Base-by-base conservation (phyloP, 1,140 invertebrate species). In the Globodera ellingtonae region DNA sequence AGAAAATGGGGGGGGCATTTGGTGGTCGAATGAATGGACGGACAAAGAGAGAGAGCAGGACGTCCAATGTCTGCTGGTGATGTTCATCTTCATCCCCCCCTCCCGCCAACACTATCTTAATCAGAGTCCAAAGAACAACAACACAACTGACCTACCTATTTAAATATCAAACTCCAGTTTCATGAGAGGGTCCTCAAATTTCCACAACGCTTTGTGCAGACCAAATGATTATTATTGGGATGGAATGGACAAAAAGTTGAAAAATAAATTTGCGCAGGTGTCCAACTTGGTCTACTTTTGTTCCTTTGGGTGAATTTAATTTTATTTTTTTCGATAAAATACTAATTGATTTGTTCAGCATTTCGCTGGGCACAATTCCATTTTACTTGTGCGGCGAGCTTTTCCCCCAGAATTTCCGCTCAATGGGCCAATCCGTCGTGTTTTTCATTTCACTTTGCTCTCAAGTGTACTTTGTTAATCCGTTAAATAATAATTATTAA, bases 201-300 rank as follows among this genome's bases (percentile, higher is more conserved):
- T 24, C 24, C 24, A 24, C 24, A 24, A 24, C 24, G 24, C 24
- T 24, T 24, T 24, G 24, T 24, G 24, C 24, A 24, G 24, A 90
- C 90, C 24, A 93, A 92, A 91, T 99, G 97, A 9, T 97, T 24
- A 24, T 24, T 0, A 0, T 35, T 72, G 46, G 50, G 67, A 70
- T 13, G 10, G 21, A 70, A 70, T 70, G 18, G n/a, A 21, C 4
- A 70, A 44, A 44, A 15, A 15, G 1, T 62, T 47, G 15, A 13
- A 10, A 21, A 70, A 46, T 7, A 44, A 70, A 35, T 70, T 21
- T 6, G 13, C 6, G 10, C 67, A 70, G 67, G 67, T 47, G 24
- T 9, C 67, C 35, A 67, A 48, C 67, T 9, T 67, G 24, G 4
- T 46, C 50, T 77, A 77, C 48, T 77, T 77, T 47, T 44, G 52